Conservation (phyloP, 1,140 invertebrate genomes). For the Lordiphosa clarofinis region DNA sequence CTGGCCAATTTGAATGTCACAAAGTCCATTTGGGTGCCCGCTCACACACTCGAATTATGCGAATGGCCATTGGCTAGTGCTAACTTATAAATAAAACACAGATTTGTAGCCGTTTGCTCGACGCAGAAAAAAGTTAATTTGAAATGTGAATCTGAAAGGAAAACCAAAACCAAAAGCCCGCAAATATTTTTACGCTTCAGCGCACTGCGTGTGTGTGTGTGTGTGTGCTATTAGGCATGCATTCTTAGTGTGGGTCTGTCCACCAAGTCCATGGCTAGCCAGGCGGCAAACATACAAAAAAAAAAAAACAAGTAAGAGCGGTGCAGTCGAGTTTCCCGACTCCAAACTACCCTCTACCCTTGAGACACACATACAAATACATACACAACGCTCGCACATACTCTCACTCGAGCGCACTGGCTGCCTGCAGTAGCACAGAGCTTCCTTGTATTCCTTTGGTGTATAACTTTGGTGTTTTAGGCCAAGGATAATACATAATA, state of each 20-base stretch:
- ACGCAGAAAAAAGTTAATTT: conserved; percentile 50
- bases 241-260: conserved; percentile 37
- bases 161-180: conserved; percentile 40
- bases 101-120: conserved; percentile 50
- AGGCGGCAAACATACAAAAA: too few relatives aligned
- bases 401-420: too few relatives aligned
- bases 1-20: conserved; percentile 52
- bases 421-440: too few relatives aligned
- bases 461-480: too few relatives aligned
- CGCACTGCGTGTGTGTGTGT: conserved; percentile 19
- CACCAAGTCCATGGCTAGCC: too few relatives aligned
- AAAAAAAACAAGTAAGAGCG: too few relatives aligned
- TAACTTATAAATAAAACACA: conserved; percentile 63
- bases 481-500: too few relatives aligned
- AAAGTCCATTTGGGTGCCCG: conserved; percentile 22
- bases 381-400: too few relatives aligned
- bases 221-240: conserved; percentile 53
- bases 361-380: too few relatives aligned
- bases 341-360: too few relatives aligned
- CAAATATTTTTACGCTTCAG: conserved; percentile 63
- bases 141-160: conserved; percentile 38
- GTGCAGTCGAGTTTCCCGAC: too few relatives aligned
- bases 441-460: too few relatives aligned
- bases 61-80: conserved; percentile 32
- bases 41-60: conserved; percentile 26